Percentiles rank a stretch among this genome's conserved stretches.
These are phyloP conservation scores for Terebella lapidaria DNA, from an alignment of 2,888 invertebrate genomes.

Conservation along the genomic window DNA sequence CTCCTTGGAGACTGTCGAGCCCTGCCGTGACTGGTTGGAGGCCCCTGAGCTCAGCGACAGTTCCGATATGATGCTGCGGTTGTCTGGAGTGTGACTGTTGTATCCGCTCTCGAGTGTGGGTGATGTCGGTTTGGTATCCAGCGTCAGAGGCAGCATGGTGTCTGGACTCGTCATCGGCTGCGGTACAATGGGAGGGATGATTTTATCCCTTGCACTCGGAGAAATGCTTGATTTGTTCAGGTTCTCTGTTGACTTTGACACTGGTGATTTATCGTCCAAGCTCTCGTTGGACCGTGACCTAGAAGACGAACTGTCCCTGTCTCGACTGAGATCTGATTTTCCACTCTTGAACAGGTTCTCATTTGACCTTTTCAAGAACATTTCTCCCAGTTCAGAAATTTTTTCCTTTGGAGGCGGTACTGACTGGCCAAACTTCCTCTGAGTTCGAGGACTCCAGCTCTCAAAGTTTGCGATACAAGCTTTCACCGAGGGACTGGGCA, in stretches of 20 bases:
- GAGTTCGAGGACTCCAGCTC: background rate
- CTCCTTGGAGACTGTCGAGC: background rate
- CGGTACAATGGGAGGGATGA: background rate
- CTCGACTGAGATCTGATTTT: background rate
- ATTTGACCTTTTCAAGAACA: background rate
- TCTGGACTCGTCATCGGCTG: background rate
- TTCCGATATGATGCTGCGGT: background rate
- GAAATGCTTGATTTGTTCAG: no score
- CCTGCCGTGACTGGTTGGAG: background rate
- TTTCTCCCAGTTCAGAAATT: conserved; percentile 1
- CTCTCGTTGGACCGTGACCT: background rate
- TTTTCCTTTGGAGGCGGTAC: background rate
- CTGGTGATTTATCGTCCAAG: background rate
- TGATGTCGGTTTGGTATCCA: background rate
- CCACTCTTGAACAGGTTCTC: conserved; percentile 1
- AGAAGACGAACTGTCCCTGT: background rate
- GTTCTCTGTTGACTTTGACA: background rate
- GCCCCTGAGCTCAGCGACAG: background rate
- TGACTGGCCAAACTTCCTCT: background rate
- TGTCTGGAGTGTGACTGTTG: background rate
- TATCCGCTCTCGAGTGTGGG: background rate
- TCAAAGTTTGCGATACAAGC: conserved; percentile 5
- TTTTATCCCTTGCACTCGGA: background rate
- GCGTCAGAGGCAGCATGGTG: background rate
- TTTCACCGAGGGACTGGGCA: conserved; percentile 7